Evolutionary conservation across 2,888 invertebrate species (phyloP), one percentile per base, ranked within the genome.

Genomic region (Patella depressa): DNA sequence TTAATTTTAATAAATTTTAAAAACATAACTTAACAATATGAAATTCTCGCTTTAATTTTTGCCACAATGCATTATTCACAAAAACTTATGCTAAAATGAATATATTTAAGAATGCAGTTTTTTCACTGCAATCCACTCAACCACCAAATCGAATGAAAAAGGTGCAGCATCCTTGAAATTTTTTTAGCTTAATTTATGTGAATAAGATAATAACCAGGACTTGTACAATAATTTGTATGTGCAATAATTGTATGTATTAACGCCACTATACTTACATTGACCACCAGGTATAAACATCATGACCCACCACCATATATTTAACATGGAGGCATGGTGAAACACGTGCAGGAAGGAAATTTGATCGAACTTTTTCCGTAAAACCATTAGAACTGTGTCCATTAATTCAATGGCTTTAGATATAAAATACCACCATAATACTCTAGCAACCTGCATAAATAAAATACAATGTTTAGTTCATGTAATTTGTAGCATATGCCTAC

Each of bases 261-360:
- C 0, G 15, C n/a, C 53, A 73, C 7, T 45, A 14, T 80, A 90
- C 93, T 94, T 92, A 97, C 97, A 95, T 69, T 97, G 97, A 74
- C 91, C 91, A 7, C 91, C 91, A 15, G 91, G 91, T 53, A 89
- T 90, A 82, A 90, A 91, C 78, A 88, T 88, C 82, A 89, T 87
- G 70, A 97, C 96, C 96, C 97, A 98, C 97, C 97, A 98, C 96
- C 97, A 97, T 78, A 98, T 94, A 4, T 95, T 95, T 90, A 98
- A 96, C 97, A 98, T 98, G 11, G 96, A 96, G 45, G 96, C 96
- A 90, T 98, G 98, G 91, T 98, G 98, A 91, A 97, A 98, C 1
- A 97, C 95, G 88, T 98, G 98, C 5, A 98, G 93, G 93, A 97
- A 97, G 34, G 96, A 96, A 82, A 98, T 92, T 91, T 98, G 98